These are phyloP conservation scores for Pterocles orientalis DNA, from an alignment of 2,113 vertebrate species.

Conservation along the genomic window DNA sequence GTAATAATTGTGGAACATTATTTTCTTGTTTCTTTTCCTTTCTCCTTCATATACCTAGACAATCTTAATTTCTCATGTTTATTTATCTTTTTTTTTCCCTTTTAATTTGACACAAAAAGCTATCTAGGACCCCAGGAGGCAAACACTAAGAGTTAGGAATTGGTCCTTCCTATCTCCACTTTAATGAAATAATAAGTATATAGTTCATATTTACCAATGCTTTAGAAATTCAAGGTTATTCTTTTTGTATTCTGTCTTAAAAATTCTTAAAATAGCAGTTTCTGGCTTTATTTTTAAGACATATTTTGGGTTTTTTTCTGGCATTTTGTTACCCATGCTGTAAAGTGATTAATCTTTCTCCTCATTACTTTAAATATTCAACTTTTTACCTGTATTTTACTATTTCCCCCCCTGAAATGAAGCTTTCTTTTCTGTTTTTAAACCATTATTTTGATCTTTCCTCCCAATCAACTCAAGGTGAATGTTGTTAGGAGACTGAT, in stretches of 20 bases:
- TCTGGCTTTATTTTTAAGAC: conserved; percentile 28
- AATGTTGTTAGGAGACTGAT: neutral
- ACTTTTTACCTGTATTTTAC: neutral
- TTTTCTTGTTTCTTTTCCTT: conserved; percentile 70
- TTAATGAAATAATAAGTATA: conserved; percentile 85
- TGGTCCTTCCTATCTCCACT: conserved; percentile 74
- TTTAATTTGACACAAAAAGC: conserved; percentile 83
- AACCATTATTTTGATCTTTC: neutral
- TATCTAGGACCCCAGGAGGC: conserved; percentile 83
- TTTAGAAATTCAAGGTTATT: conserved; percentile 69
- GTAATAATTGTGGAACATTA: conserved; percentile 81
- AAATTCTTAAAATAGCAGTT: conserved; percentile 36
- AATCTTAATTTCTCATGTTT: conserved; percentile 85
- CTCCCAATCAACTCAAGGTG: neutral
- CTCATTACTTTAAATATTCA: neutral
- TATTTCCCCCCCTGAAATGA: neutral
- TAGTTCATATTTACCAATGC: conserved; percentile 78
- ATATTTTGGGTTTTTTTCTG: neutral
- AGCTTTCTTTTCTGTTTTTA: neutral
- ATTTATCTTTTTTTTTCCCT: conserved; percentile 78
- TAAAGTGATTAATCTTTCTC: neutral
- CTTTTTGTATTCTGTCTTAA: conserved; percentile 46
- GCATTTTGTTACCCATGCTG: neutral
- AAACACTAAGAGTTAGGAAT: conserved; percentile 74
- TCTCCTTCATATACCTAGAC: conserved; percentile 73